Evolutionary conservation across 2,113 vertebrate species (phyloP).

Genomic region (Petrocephalus microphthalmus): DNA sequence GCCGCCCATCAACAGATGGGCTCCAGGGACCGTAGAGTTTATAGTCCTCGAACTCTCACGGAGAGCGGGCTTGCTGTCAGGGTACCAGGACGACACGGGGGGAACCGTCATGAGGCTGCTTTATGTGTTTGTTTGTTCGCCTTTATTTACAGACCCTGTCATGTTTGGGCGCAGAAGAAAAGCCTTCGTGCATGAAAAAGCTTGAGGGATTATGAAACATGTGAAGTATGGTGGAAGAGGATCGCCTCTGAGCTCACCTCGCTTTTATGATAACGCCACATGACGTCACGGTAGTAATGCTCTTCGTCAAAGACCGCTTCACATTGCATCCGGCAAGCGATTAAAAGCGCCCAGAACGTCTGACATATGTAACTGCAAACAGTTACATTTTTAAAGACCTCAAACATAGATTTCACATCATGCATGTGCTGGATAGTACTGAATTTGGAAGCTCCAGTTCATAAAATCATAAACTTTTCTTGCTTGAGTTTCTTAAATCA

Average conservation of each 20-base stretch:
- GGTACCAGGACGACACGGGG: background rate
- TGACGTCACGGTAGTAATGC: background rate
- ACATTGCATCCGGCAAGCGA: too few species aligned
- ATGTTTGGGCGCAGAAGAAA: background rate
- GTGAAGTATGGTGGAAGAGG: background rate
- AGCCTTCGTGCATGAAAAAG: background rate
- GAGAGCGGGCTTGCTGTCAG: background rate
- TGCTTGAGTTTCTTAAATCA: background rate
- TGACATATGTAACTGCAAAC: background rate
- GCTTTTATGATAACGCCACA: background rate
- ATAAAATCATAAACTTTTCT: background rate
- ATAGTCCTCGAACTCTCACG: background rate
- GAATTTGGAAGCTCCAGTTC: background rate
- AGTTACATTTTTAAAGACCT: background rate
- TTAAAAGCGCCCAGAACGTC: background rate
- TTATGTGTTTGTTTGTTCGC: background rate
- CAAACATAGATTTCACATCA: background rate
- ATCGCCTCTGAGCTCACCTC: background rate
- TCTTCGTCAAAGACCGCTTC: background rate
- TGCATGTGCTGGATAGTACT: background rate
- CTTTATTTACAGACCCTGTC: background rate
- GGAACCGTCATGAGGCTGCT: background rate
- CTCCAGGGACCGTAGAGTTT: background rate
- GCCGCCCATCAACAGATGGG: background rate
- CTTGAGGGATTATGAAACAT: background rate